These are phyloP conservation scores for Lasioglossum figueresi DNA, from an alignment of 2,888 invertebrate genomes.

Conservation along the genomic window DNA sequence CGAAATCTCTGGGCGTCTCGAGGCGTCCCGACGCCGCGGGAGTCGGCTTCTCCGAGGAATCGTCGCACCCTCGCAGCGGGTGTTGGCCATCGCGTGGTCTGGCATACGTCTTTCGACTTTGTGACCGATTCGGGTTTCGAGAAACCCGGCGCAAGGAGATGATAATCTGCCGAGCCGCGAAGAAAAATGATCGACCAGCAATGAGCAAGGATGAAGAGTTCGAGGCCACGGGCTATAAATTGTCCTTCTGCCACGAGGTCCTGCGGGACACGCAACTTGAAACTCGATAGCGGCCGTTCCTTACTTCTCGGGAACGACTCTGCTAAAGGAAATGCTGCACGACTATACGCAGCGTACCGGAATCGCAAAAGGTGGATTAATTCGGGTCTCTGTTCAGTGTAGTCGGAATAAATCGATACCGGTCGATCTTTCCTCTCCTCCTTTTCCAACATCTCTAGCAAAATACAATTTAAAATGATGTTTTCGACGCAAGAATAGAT, in stretches of 20 bases:
- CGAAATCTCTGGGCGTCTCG: not conserved
- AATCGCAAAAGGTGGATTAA: not conserved
- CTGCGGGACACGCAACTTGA: conserved; percentile 10
- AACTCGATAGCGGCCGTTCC: not conserved
- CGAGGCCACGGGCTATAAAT: conserved; percentile 1
- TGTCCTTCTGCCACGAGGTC: not conserved
- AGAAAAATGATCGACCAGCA: conserved; percentile 38
- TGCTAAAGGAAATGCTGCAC: not conserved
- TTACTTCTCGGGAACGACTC: not conserved
- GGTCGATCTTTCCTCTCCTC: no score
- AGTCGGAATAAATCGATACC: no score
- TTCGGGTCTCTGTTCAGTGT: not conserved
- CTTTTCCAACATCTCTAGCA: no score
- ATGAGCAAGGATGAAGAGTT: conserved; percentile 14
- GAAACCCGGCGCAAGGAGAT: conserved; percentile 17
- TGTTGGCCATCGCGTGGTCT: conserved; percentile 50
- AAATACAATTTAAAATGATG: no score
- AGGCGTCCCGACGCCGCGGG: conserved; percentile 41
- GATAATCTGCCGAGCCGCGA: conserved; percentile 33
- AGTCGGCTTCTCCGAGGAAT: conserved; percentile 56
- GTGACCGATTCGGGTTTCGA: not conserved
- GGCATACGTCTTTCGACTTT: conserved; percentile 26
- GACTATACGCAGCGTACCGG: not conserved
- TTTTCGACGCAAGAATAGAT: no score
- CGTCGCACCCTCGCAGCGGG: conserved; percentile 69